Conservation (phyloP, 2,888 invertebrate genomes). For the Apamea epomidion region DNA sequence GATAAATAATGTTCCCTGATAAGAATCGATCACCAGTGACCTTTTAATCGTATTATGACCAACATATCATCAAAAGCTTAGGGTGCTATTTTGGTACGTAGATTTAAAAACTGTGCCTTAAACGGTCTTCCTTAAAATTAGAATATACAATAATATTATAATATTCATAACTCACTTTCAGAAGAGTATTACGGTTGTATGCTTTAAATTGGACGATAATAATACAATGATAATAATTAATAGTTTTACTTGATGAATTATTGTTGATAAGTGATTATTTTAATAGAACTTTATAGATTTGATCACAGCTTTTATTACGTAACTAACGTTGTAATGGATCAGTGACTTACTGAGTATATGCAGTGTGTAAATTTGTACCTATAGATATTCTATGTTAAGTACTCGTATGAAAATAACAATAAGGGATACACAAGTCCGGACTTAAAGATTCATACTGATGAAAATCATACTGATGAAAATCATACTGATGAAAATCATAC, state of each 20-base stretch:
- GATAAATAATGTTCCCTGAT: conserved; percentile 3
- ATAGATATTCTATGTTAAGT: conserved; percentile 59
- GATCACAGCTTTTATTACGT: conserved; percentile 75
- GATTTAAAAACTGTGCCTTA: conserved; percentile 79
- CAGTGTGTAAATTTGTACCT: conserved; percentile 67
- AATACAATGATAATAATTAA: conserved; percentile 68
- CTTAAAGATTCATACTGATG: conserved; percentile 20
- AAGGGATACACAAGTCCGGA: conserved; percentile 57
- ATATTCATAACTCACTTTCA: conserved; percentile 70
- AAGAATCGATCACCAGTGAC: conserved; percentile 61
- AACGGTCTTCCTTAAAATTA: conserved; percentile 82
- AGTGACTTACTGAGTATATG: conserved; percentile 63
- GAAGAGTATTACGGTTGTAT: conserved; percentile 88
- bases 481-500: too few relatives aligned
- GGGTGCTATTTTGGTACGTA: conserved; percentile 80
- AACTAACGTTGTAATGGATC: conserved; percentile 73
- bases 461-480: too few relatives aligned
- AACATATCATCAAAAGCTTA: conserved; percentile 60
- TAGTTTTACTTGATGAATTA: conserved; percentile 74
- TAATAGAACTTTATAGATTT: conserved; percentile 60
- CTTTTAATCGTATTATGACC: conserved; percentile 53
- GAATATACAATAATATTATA: conserved; percentile 70
- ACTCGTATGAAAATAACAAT: conserved; percentile 58
- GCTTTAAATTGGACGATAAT: conserved; percentile 87
- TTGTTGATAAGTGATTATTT: conserved; percentile 71